Percentiles rank a stretch among this genome's conserved stretches.
Conservation (phyloP, 2,113 vertebrate species). For the Brachyistius frenatus region DNA sequence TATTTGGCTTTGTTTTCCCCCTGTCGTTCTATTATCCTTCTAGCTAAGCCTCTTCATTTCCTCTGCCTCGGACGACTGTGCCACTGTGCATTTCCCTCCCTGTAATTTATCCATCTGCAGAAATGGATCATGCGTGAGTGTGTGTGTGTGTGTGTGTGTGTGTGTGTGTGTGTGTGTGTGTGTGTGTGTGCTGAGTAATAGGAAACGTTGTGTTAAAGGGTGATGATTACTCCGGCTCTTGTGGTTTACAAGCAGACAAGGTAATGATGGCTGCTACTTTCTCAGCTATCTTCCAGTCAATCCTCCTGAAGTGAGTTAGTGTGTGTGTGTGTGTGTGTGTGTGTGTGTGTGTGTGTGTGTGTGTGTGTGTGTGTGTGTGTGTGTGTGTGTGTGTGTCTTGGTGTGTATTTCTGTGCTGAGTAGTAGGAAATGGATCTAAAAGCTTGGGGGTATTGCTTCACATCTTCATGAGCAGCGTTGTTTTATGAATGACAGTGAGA, state of each 20-base stretch:
- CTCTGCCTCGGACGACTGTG: constrained; percentile 47
- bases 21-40: constrained; percentile 59
- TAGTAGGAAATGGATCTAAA: constrained; percentile 46
- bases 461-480: background rate
- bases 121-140: constrained; percentile 51
- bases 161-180: constrained; percentile 15
- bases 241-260: constrained; percentile 71
- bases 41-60: constrained; percentile 73
- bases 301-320: constrained; percentile 34
- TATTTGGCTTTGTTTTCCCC: constrained; percentile 67
- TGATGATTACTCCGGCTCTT: constrained; percentile 65
- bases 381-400: constrained; percentile 9
- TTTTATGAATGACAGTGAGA: constrained; percentile 26
- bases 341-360: constrained; percentile 25
- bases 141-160: constrained; percentile 18
- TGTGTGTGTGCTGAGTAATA: constrained; percentile 50
- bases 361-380: constrained; percentile 29
- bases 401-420: constrained; percentile 2
- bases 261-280: constrained; percentile 64
- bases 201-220: constrained; percentile 69
- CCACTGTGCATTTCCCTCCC: constrained; percentile 63
- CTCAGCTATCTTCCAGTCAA: constrained; percentile 55
- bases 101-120: constrained; percentile 75
- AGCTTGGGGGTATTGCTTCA: constrained; percentile 20
- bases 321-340: constrained; percentile 33